Conservation (phyloP, 2,888 invertebrate genomes). For the Shargacucullia verbasci region DNA sequence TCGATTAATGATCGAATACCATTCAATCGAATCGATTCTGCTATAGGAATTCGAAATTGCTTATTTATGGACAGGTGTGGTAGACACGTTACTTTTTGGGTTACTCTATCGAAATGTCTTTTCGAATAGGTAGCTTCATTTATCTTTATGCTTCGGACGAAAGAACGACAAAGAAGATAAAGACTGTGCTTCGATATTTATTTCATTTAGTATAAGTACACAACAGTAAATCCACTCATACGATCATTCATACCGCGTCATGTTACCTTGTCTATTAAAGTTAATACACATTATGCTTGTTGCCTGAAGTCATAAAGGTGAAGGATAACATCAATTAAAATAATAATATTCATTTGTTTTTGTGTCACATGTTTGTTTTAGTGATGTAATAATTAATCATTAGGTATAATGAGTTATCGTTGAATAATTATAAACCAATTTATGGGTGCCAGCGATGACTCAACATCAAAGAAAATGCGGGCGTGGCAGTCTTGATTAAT, state of each 20-base stretch:
- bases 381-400: no score
- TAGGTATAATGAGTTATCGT: constrained; percentile 12
- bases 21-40: constrained; percentile 54
- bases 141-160: background rate
- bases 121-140: constrained; percentile 5
- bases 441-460: constrained; percentile 4
- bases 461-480: constrained; percentile 29
- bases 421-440: constrained; percentile 27
- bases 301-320: constrained; percentile 22
- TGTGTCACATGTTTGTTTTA: background rate
- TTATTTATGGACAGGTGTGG: constrained; percentile 54
- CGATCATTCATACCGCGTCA: background rate
- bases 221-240: no score
- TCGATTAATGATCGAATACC: constrained; percentile 60
- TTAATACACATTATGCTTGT: background rate
- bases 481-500: constrained; percentile 23
- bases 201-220: no score
- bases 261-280: background rate
- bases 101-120: constrained; percentile 2
- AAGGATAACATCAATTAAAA: constrained; percentile 35
- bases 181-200: no score
- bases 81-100: constrained; percentile 25
- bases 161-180: background rate
- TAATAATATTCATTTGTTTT: constrained; percentile 24
- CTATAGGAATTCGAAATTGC: constrained; percentile 54